A percentile compares a stretch with the other conserved stretches of the same genome.
Evolutionary conservation across 2,113 vertebrate species (phyloP).

Genomic region (Seriola quinqueradiata): DNA sequence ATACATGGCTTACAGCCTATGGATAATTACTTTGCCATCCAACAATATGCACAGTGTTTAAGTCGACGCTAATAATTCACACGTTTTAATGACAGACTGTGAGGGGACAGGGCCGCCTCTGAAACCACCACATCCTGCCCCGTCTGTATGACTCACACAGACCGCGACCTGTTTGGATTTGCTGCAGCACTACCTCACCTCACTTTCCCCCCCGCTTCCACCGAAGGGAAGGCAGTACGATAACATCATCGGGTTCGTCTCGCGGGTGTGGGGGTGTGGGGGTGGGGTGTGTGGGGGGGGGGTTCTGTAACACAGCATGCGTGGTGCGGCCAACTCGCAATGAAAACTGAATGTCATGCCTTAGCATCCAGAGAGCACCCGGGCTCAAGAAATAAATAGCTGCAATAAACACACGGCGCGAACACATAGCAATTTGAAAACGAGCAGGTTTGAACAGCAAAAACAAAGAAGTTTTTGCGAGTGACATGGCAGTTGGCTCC

Average conservation of each 20-base stretch:
- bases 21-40: conserved; percentile 40
- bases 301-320: neutral
- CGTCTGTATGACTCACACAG: conserved; percentile 50
- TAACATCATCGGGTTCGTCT: conserved; percentile 18
- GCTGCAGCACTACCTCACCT: conserved; percentile 47
- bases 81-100: conserved; percentile 29
- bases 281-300: too few relatives aligned
- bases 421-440: neutral
- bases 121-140: conserved; percentile 41
- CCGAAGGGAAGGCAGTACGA: conserved; percentile 2
- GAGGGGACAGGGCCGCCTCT: neutral
- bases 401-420: neutral
- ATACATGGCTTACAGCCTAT: conserved; percentile 3
- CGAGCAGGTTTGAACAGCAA: neutral
- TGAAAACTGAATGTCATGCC: neutral
- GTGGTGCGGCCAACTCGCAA: conserved; percentile 11
- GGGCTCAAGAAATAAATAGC: neutral
- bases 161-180: conserved; percentile 32
- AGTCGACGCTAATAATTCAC: conserved; percentile 34
- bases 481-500: conserved; percentile 4
- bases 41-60: conserved; percentile 11
- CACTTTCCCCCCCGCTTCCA: conserved; percentile 8
- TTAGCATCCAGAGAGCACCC: conserved; percentile 7
- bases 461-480: neutral
- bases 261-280: too few relatives aligned